Evolutionary conservation across 53 echinoderm and acorn worm genomes (phyloP).

Genomic region (Patiria pectinifera): DNA sequence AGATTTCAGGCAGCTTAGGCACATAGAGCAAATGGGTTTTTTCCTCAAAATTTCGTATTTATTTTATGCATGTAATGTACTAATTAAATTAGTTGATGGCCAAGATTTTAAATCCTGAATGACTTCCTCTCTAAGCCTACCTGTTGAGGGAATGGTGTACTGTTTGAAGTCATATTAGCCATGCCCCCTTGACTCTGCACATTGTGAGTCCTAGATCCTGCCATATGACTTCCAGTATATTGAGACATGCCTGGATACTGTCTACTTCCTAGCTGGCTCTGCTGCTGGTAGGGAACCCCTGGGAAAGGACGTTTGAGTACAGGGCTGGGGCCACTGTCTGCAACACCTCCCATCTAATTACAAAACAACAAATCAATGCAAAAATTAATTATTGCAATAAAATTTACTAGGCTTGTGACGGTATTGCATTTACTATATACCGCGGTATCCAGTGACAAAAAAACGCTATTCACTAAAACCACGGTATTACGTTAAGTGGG

Average conservation of each 20-base stretch:
- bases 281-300: conserved; percentile 77
- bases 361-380: background rate
- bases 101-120: too few species aligned
- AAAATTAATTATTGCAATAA: background rate
- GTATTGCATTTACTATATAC: background rate
- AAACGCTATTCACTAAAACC: too few species aligned
- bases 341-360: conserved; percentile 58
- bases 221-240: conserved; percentile 72
- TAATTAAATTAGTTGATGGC: too few species aligned
- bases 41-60: too few species aligned
- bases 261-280: conserved; percentile 70
- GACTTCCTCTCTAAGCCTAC: conserved; percentile 22
- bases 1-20: too few species aligned
- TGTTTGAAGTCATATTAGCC: conserved; percentile 26
- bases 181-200: conserved; percentile 70
- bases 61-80: too few species aligned
- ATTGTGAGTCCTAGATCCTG: conserved; percentile 65
- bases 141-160: conserved; percentile 69
- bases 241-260: conserved; percentile 85
- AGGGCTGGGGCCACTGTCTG: conserved; percentile 66
- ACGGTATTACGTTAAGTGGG: too few species aligned
- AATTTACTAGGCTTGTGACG: background rate
- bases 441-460: background rate
- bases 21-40: too few species aligned
- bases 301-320: conserved; percentile 81